Evolutionary conservation across 2,797 vertebrate genomes (phyloP), one percentile per base, ranked within the genome.

Genomic region (Acrossocheilus fasciatus): DNA sequence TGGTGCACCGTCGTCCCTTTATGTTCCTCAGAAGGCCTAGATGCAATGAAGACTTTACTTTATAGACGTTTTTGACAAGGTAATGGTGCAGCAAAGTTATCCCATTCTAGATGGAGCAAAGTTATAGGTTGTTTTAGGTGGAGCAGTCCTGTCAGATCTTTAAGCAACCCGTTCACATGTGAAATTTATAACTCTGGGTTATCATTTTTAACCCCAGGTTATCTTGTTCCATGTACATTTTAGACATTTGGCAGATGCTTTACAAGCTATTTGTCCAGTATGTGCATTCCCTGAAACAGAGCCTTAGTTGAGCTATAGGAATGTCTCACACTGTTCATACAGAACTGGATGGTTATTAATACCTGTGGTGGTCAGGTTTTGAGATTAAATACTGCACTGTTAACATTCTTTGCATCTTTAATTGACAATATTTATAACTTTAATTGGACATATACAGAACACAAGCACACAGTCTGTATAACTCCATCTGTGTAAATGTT

Each of bases 31-130:
- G 84, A 47, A 59, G 84, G 39, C 12, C 52, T 79, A 12, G 64
- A 59, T n/a, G 76, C 39, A n/a, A 47, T 73, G 59, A 70, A 62
- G 41, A 47, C 18, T 79, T 36, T 26, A 57, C 50, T 79, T 79
- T 45, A 59, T 79, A 36, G 75, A 11, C n/a, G 5, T 72, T 85
- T 84, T 45, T 70, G 64, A 85, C 45, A 69, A 59, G n/a, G 83
- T 43, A 59, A 85, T 34, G 34, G 73, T 34, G 62, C 47, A 66
- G 64, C 39, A 66, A 79, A 69, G 75, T 45, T 85, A 59, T 70
- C 47, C 50, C 17, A n/a, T 78, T 62, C 47, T 81, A 36, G 43
- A 81, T 52, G 41, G 20, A 20, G 64, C 1, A 36, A 76, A 17
- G 59, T 76, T 75, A 69, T 43, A 43, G 23, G 39, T 43, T 69